Conservation (phyloP, 2,888 invertebrate species). For the Dorcus hopei region DNA sequence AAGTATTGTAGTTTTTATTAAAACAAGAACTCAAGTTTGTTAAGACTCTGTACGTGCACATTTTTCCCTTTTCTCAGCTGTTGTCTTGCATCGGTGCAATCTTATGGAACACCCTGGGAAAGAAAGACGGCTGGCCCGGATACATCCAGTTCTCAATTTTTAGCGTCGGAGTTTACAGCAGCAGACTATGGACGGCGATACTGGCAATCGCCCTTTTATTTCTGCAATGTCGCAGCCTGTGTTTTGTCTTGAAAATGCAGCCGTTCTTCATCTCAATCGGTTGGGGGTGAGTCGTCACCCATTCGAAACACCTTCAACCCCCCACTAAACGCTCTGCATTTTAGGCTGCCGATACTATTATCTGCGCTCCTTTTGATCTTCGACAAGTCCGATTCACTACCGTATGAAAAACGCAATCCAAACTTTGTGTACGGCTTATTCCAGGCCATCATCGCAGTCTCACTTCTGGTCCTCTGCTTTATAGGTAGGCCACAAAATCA, state of each 20-base stretch:
- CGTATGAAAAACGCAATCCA: constrained; percentile 64
- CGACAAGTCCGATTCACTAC: constrained; percentile 48
- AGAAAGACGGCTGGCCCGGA: constrained; percentile 57
- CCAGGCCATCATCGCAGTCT: constrained; percentile 74
- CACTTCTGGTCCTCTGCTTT: constrained; percentile 74
- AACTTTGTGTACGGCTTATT: constrained; percentile 75
- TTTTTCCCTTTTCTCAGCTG: constrained; percentile 47
- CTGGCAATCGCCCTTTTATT: constrained; percentile 78
- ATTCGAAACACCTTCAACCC: not conserved
- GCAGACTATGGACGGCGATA: constrained; percentile 81
- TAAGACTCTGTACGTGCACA: too few relatives aligned
- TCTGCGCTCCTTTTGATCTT: constrained; percentile 62
- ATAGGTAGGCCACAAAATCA: constrained; percentile 57
- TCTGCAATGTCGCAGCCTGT: constrained; percentile 77
- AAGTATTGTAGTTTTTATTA: constrained; percentile 55
- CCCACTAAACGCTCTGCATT: constrained; percentile 31
- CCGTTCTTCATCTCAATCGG: constrained; percentile 62
- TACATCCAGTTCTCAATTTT: constrained; percentile 75
- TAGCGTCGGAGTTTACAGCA: constrained; percentile 74
- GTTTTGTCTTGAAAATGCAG: constrained; percentile 75
- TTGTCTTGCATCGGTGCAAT: constrained; percentile 71
- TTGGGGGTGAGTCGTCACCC: constrained; percentile 55
- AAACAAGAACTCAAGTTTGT: too few relatives aligned
- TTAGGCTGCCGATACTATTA: constrained; percentile 64
- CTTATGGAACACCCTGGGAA: constrained; percentile 64